phyloP scores from a whole-genome alignment of 1,140 invertebrate genomes.

The Epicauta chinensis region DNA sequence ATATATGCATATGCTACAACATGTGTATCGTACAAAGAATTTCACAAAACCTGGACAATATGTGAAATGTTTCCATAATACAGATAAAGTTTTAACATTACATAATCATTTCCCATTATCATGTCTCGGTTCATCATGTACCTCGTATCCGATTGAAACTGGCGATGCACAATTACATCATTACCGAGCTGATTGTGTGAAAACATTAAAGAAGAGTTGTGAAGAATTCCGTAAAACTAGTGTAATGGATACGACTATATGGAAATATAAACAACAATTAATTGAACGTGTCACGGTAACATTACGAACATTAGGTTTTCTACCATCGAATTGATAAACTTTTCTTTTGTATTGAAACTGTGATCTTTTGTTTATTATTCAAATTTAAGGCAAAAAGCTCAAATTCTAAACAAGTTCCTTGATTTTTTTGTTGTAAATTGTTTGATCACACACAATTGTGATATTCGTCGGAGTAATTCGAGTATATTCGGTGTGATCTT shows the following conservation, averaged over 20 bases:
- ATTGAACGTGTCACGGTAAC: constrained; percentile 36
- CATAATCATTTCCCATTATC: constrained; percentile 90
- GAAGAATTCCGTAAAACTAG: constrained; percentile 62
- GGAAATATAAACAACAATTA: constrained; percentile 76
- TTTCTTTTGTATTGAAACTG: too few species aligned
- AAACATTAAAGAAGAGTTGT: constrained; percentile 72
- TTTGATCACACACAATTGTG: too few species aligned
- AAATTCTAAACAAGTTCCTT: too few species aligned
- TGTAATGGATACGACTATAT: constrained; percentile 79
- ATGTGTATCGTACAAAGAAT: constrained; percentile 81
- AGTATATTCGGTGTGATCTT: too few species aligned
- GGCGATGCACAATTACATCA: constrained; percentile 85
- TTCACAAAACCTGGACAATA: constrained; percentile 89
- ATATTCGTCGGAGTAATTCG: too few species aligned
- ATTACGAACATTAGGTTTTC: too few species aligned
- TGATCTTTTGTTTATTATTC: too few species aligned
- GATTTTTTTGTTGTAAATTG: too few species aligned
- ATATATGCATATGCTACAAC: constrained; percentile 89
- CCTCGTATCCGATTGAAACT: constrained; percentile 78
- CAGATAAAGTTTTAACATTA: constrained; percentile 75
- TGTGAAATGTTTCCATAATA: constrained; percentile 90
- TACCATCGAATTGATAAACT: too few species aligned
- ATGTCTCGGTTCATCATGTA: constrained; percentile 69
- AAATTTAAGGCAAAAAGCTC: too few species aligned
- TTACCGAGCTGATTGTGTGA: constrained; percentile 88